Percentiles rank a stretch among this genome's conserved stretches.
Evolutionary conservation across 2,797 vertebrate species (phyloP).

Genomic region (Rhabdophis nuchalis): DNA sequence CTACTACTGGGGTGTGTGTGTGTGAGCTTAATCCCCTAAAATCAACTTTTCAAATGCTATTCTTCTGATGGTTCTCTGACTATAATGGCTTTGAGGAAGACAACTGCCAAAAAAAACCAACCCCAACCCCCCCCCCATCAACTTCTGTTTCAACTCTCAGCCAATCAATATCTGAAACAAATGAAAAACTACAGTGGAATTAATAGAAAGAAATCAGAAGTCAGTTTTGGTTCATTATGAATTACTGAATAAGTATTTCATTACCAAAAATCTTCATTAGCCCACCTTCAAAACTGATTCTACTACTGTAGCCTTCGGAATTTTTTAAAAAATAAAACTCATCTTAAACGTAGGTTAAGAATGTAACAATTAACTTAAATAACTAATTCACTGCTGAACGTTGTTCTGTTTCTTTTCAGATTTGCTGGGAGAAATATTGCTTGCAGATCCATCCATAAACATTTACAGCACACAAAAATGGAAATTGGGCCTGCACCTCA

Average conservation of each 20-base stretch:
- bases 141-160: neutral
- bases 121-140: too few relatives aligned
- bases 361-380: neutral
- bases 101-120: neutral
- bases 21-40: neutral
- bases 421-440: neutral
- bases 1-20: neutral
- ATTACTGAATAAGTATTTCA: neutral
- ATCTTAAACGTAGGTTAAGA: neutral
- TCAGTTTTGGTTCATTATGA: conserved; percentile 1
- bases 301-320: neutral
- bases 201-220: neutral
- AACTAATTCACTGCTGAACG: neutral
- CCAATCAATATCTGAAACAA: neutral
- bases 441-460: neutral
- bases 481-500: neutral
- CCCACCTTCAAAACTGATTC: neutral
- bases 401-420: neutral
- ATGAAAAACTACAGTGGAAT: neutral
- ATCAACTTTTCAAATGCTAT: neutral
- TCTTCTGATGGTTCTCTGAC: neutral
- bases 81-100: conserved; percentile 3
- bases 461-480: neutral
- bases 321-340: neutral
- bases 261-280: neutral